These are phyloP conservation scores for Eumeta japonica DNA, from an alignment of 1,140 invertebrate species.

Conservation along the genomic window DNA sequence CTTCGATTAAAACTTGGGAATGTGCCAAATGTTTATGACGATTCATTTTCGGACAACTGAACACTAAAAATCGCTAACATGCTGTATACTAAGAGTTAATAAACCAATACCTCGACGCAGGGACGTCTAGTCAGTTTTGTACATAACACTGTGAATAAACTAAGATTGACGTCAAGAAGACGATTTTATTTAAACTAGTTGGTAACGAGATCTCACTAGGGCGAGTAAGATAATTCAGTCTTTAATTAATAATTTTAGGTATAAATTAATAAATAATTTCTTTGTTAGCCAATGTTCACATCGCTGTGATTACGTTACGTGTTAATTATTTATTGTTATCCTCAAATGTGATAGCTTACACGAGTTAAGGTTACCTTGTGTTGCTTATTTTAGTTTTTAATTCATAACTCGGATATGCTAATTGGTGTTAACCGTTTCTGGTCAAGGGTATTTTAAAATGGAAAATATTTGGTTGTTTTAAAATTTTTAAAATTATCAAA, in stretches of 20 bases:
- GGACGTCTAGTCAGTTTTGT: constrained; percentile 55
- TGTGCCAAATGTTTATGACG: constrained; percentile 1
- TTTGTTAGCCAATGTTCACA: constrained; percentile 56
- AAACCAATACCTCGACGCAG: too few relatives aligned
- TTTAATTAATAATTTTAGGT: constrained; percentile 52
- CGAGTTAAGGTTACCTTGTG: constrained; percentile 37
- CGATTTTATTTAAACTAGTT: constrained; percentile 50
- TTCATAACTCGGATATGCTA: too few relatives aligned
- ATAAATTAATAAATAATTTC: constrained; percentile 46
- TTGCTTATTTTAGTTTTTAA: background rate
- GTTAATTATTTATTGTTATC: constrained; percentile 53
- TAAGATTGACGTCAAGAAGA: constrained; percentile 45
- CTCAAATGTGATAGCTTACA: constrained; percentile 51
- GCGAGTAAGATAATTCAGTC: constrained; percentile 52
- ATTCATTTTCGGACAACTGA: too few relatives aligned
- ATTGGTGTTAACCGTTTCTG: too few relatives aligned
- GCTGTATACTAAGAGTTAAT: too few relatives aligned
- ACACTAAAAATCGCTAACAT: too few relatives aligned
- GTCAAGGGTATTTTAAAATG: too few relatives aligned
- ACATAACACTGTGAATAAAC: constrained; percentile 53
- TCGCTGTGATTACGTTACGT: constrained; percentile 54
- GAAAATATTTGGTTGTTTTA: too few relatives aligned
- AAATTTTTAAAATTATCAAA: too few relatives aligned
- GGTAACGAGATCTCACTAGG: constrained; percentile 55
- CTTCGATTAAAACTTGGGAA: too few relatives aligned